Conservation (phyloP, 1,140 invertebrate genomes). For the Zaprionus tsacasi region DNA sequence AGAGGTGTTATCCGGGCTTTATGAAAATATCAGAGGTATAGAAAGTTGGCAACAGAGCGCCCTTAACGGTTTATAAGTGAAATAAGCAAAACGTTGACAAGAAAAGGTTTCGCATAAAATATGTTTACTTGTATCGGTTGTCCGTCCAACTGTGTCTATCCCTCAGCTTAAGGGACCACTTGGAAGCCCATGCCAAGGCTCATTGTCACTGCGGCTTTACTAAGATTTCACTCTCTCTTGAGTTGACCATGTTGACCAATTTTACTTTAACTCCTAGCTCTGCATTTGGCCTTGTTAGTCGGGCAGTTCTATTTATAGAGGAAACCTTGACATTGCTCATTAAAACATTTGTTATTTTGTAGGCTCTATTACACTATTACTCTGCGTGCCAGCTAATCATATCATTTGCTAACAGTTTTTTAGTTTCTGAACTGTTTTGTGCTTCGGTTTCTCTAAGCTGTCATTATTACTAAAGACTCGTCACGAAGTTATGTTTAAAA, state of each 20-base stretch:
- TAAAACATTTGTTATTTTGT: constrained; percentile 16
- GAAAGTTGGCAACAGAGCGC: constrained; percentile 29
- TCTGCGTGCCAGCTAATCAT: constrained; percentile 42
- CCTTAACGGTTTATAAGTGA: constrained; percentile 66
- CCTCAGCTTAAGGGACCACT: constrained; percentile 15
- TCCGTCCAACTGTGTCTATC: constrained; percentile 3
- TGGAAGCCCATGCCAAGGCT: not conserved
- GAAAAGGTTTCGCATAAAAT: constrained; percentile 73
- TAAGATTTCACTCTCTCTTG: not conserved
- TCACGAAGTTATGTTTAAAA: constrained; percentile 26
- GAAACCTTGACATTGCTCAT: constrained; percentile 55
- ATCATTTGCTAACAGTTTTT: constrained; percentile 16
- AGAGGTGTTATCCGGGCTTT: constrained; percentile 36
- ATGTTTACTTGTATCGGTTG: constrained; percentile 65
- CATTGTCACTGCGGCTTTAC: not conserved
- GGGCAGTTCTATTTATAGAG: constrained; percentile 48
- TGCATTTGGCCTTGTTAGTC: not conserved
- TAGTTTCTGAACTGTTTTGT: constrained; percentile 1
- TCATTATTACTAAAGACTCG: constrained; percentile 6
- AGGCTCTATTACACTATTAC: constrained; percentile 15
- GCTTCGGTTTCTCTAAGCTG: constrained; percentile 16
- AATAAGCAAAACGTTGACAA: constrained; percentile 71
- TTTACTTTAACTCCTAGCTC: not conserved
- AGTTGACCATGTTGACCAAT: not conserved
- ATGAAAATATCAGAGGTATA: constrained; percentile 58